A percentile compares a stretch with the other conserved stretches of the same genome.
Conservation (phyloP, 2,113 vertebrate genomes). For the Spizaetus ornatus region DNA sequence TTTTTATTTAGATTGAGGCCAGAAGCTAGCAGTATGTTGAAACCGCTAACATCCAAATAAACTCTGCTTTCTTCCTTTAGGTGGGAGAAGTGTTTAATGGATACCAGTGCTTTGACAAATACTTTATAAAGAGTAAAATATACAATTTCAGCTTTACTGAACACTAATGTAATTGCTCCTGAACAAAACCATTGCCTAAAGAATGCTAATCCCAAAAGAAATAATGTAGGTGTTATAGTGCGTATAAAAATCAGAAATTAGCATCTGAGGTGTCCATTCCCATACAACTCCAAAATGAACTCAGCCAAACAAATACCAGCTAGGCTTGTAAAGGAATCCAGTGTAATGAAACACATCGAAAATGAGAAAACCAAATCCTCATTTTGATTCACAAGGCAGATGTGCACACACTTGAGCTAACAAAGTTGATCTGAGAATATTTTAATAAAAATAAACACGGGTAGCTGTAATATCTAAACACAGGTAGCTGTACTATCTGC, state of each 20-base stretch:
- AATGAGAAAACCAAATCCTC: constrained; percentile 32
- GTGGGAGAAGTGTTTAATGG: background rate
- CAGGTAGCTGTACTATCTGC: background rate
- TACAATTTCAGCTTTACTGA: background rate
- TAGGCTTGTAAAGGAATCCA: constrained; percentile 40
- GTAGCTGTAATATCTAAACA: background rate
- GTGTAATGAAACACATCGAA: constrained; percentile 29
- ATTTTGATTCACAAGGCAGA: constrained; percentile 2
- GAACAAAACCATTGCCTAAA: background rate
- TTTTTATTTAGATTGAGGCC: background rate
- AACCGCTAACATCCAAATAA: background rate
- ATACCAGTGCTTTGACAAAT: background rate
- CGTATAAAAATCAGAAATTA: background rate
- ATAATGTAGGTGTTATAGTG: background rate
- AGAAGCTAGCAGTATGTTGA: background rate
- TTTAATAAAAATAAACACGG: background rate
- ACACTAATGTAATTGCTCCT: background rate
- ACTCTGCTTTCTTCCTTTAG: background rate
- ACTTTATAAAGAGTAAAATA: background rate
- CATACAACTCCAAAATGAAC: background rate
- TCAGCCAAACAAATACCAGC: constrained; percentile 22
- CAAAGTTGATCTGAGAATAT: background rate
- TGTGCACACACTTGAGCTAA: background rate
- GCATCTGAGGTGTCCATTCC: background rate
- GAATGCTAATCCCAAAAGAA: background rate